Evolutionary conservation across 2,888 invertebrate genomes (phyloP), one percentile per base, ranked within the genome.

Genomic region (Hermaeophaga mercurialis): DNA sequence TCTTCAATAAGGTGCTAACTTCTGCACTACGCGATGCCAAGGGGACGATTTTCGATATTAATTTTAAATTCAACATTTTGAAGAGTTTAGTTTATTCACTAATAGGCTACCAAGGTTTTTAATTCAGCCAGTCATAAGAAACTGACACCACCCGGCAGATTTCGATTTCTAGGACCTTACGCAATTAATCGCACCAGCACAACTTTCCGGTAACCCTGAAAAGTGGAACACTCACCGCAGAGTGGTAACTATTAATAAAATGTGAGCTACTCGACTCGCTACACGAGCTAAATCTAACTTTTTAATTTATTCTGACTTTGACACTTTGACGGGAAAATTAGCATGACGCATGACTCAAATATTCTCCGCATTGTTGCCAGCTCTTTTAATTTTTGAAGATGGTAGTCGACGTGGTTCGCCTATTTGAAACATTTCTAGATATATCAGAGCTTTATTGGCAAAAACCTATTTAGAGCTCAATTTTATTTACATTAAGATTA

Each of bases 41-140:
- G 56, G 79, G 71, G 57, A 80, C 81, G 58, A 82, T 80, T 75
- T 86, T 86, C 34, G 87, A 84, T 68, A 89, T 81, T 72, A 82
- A 85, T 78, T 86, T 88, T 64, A 89, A 78, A 74, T 89, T 88
- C 78, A 89, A 87, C 90, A 90, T 90, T 75, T 73, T 82, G 70
- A 24, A 15, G 11, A 15, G 12, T 12, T 14, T 8, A 8, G 12
- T 12, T 22, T 11, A 6, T n/a, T 11, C 15, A 22, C 24, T 8
- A 24, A 24, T 12, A 3, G 11, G 22, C 22, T 22, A 41, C 22
- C 6, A 3, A 24, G 11, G n/a, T 39, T 8, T 14, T 12, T 43
- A 43, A 43, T 43, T 41, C 38, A 15, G n/a, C 48, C 38, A 48
- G 19, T 38, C 48, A 48, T 48, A 48, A 18, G 24, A 48, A 38